Base-by-base conservation (phyloP, 2,888 invertebrate genomes). In the Icerya purchasi region DNA sequence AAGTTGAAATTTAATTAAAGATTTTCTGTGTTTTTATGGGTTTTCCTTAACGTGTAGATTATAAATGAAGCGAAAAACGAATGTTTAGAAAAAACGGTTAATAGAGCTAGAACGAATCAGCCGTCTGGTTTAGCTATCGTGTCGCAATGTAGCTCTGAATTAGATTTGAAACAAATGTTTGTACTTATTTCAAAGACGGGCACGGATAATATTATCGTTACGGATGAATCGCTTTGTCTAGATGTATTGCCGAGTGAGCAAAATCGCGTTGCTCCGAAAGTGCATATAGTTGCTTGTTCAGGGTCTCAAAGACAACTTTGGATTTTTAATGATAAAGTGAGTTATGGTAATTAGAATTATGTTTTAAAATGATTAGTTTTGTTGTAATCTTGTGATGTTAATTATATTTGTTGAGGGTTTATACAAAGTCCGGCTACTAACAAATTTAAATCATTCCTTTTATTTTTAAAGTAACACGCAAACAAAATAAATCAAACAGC, bases 161-260 rank as follows among this genome's bases (percentile, higher is more conserved):
- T 22, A 18, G 55, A 59, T 66, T 74, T 80, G 58, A 76, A 82
- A 58, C 84, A 86, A 69, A 77, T 86, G 73, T 76, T 85, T 65
- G 80, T 86, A 2, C 81, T 82, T 71, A 36, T 36, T 36, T 54
- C 57, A 1, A 56, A 53, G 19, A 59, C 56, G 5, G 25, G 54
- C 3, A 14, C 56, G 14, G 56, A 77, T 5, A 25, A 50, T 21
- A 55, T 76, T 62, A 73, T 91, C 57, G 89, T 89, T 86, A 85
- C 84, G 0, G 89, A 92, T 68, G 91, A 91, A 69, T 86, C 86
- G 5, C 75, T 90, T 3, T 92, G 92, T 66, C 73, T 92, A 61
- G 88, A 91, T 68, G 81, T 81, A 22, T 79, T 80, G 1, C 76
- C 77, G 62, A 73, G 74, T 36, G 68, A 69, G 53, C 76, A 77